Evolutionary conservation across 2,888 invertebrate genomes (phyloP), one percentile per base, ranked within the genome.

Genomic region (Dicyrtoma fusca): DNA sequence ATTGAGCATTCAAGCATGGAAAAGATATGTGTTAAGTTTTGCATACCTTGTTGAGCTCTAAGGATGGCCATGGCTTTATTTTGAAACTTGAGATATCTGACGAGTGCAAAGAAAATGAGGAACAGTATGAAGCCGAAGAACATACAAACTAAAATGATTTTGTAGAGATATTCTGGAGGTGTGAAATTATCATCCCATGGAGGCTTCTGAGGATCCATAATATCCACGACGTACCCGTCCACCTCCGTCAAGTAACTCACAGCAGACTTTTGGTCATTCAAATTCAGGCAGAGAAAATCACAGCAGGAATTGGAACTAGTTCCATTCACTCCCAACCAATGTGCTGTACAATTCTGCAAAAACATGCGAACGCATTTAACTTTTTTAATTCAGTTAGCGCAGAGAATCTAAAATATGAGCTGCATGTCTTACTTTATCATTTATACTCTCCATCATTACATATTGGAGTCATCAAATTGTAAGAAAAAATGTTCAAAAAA

Each of bases 41-140:
- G 6, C 21, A 6, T 64, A 71, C 71, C 71, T 59, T 65, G 65
- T 42, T 71, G 71, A 55, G 65, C 45, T 19, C 44, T 23, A 14
- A 71, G 71, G 17, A 71, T 64, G 11, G 71, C 71, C 23, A 45
- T 21, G 11, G 53, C 53, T 34, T 65, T 64, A 44, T 71, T 71
- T 25, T 71, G 71, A 26, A 34, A 65, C 10, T 59, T 53, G 23
- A 71, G 65, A 45, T 65, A 71, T 10, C 65, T 44, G 65, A 53
- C 71, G 26, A 71, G 71, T 5, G 71, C 71, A 47, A 71, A 71
- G 34, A 71, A 71, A 17, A 55, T 59, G 44, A 71, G 57, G 65
- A 71, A 71, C 10, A 71, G 57, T 8, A 71, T 65, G 26, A 65
- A 65, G 1, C 57, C 65, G 47, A 71, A 64, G 45, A 64, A 64